Conservation (phyloP, 92 coral and sea anemone genomes). For the Pocillopora grandis region DNA sequence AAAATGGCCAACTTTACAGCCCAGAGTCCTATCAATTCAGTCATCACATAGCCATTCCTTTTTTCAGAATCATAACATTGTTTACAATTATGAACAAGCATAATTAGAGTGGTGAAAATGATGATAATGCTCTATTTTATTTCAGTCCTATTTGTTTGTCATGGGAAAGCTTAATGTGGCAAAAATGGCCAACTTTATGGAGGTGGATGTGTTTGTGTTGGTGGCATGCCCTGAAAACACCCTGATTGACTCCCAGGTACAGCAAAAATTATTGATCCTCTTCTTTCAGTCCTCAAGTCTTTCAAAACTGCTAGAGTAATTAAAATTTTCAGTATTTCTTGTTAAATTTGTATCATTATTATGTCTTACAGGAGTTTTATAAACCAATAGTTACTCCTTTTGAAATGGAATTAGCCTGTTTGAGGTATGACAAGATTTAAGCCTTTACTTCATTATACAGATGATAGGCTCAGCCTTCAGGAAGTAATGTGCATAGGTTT, state of each 20-base stretch:
- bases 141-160: constrained; percentile 87
- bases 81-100: background rate
- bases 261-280: background rate
- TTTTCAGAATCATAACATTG: too few species aligned
- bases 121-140: background rate
- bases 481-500: too few species aligned
- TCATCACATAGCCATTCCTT: too few species aligned
- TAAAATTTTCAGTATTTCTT: background rate
- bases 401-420: constrained; percentile 96
- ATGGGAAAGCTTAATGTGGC: constrained; percentile 94
- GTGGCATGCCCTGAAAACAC: constrained; percentile 97
- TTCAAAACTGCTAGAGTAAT: background rate
- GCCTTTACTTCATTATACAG: background rate
- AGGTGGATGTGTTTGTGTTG: constrained; percentile 91
- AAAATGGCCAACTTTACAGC: constrained; percentile 70
- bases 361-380: constrained; percentile 74
- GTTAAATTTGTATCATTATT: background rate
- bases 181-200: constrained; percentile 98
- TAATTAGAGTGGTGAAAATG: background rate
- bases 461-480: background rate
- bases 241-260: constrained; percentile 88
- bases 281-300: background rate
- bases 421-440: constrained; percentile 56
- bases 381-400: constrained; percentile 94
- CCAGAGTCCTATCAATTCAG: too few species aligned